A percentile compares a stretch with the other conserved stretches of the same genome.
Conservation (phyloP, 2,888 invertebrate species). For the Callimorpha dominula region DNA sequence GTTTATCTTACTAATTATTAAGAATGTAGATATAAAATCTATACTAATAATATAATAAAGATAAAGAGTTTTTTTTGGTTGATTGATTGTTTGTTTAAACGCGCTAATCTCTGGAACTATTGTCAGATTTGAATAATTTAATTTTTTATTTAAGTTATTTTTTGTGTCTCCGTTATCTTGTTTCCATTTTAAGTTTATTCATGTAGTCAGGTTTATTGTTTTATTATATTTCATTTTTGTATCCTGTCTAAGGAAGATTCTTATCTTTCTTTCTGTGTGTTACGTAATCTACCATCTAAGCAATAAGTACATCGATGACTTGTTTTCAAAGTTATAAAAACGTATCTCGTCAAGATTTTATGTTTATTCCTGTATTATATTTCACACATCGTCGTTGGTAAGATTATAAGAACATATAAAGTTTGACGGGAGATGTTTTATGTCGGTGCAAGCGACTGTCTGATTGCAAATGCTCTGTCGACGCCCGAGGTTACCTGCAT, state of each 20-base stretch:
- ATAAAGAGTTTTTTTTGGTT: no score
- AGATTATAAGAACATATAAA: slow-evolving; percentile 74
- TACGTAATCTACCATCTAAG: slow-evolving; percentile 9
- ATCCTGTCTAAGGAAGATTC: background rate
- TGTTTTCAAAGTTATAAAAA: slow-evolving; percentile 77
- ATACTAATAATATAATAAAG: no score
- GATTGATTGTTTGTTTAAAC: no score
- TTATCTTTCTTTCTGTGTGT: background rate
- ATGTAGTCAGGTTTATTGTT: no score
- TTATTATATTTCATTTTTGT: background rate
- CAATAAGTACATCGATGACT: slow-evolving; percentile 63
- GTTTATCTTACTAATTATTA: background rate
- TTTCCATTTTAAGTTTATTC: no score
- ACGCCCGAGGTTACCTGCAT: slow-evolving; percentile 18
- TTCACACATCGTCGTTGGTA: slow-evolving; percentile 72
- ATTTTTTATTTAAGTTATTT: no score
- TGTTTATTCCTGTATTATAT: slow-evolving; percentile 73
- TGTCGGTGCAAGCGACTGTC: slow-evolving; percentile 50
- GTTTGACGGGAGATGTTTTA: slow-evolving; percentile 66
- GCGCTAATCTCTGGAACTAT: no score
- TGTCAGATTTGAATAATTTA: no score
- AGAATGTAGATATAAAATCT: background rate
- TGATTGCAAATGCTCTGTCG: slow-evolving; percentile 35
- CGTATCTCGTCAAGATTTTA: slow-evolving; percentile 65
- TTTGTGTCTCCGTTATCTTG: no score